Conservation (phyloP, 1,140 invertebrate genomes). For the Lycorma delicatula region DNA sequence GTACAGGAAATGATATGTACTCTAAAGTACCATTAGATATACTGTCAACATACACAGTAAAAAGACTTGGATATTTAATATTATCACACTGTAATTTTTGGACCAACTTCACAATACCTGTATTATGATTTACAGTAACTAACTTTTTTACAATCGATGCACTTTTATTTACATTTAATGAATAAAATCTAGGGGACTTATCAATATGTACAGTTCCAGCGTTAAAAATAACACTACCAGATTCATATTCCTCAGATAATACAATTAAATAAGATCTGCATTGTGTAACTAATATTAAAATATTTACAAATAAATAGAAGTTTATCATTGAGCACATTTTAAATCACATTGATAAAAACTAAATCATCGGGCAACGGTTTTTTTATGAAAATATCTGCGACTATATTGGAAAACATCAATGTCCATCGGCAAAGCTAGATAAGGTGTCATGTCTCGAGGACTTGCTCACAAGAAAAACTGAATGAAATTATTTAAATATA, state of each 20-base stretch:
- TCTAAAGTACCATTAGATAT: constrained; percentile 71
- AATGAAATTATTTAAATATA: too few relatives aligned
- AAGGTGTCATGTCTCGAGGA: too few relatives aligned
- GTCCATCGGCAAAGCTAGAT: too few relatives aligned
- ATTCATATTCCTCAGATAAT: constrained; percentile 53
- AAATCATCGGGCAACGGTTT: not conserved
- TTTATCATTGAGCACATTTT: constrained; percentile 8
- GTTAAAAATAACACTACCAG: constrained; percentile 66
- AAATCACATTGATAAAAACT: not conserved
- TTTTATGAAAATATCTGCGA: constrained; percentile 5
- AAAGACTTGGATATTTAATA: constrained; percentile 70
- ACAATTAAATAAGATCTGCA: constrained; percentile 53
- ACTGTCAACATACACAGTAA: constrained; percentile 78
- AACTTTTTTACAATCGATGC: constrained; percentile 71
- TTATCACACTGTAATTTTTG: constrained; percentile 67
- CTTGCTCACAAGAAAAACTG: too few relatives aligned
- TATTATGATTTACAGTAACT: constrained; percentile 61
- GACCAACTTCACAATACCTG: constrained; percentile 63
- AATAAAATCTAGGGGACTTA: constrained; percentile 46
- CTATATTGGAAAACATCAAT: constrained; percentile 1
- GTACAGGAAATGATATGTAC: constrained; percentile 71
- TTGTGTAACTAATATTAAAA: constrained; percentile 4
- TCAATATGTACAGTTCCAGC: constrained; percentile 63
- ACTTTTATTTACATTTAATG: constrained; percentile 63
- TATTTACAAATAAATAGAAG: constrained; percentile 3